phyloP scores from a whole-genome alignment of 2,113 vertebrate genomes.

The Callithrix jacchus region DNA sequence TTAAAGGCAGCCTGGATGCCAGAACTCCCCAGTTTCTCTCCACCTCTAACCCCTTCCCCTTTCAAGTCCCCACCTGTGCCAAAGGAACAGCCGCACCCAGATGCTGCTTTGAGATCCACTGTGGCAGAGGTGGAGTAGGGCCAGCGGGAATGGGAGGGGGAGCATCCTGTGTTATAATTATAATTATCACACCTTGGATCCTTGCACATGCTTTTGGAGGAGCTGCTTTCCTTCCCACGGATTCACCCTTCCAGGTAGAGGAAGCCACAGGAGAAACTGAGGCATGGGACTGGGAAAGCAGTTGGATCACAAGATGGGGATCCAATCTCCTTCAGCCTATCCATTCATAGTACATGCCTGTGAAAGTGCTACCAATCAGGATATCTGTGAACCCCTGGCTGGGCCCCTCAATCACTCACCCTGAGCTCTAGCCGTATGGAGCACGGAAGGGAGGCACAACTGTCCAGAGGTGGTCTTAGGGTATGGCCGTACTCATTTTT shows the following conservation, averaged over 20 bases:
- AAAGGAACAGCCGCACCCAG: conserved; percentile 52
- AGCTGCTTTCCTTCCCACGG: conserved; percentile 67
- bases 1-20: conserved; percentile 4
- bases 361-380: background rate
- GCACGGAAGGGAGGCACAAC: background rate
- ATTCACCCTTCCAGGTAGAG: conserved; percentile 27
- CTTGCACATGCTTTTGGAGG: conserved; percentile 57
- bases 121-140: conserved; percentile 54
- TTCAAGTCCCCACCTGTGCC: conserved; percentile 53
- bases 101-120: conserved; percentile 70
- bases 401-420: background rate
- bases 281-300: background rate
- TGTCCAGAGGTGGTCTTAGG: background rate
- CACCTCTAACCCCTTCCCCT: conserved; percentile 53
- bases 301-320: background rate
- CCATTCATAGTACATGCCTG: background rate
- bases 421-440: background rate
- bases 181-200: conserved; percentile 73
- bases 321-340: background rate
- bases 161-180: conserved; percentile 65
- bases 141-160: conserved; percentile 39
- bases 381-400: background rate
- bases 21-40: conserved; percentile 10
- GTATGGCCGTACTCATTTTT: background rate
- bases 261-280: conserved; percentile 63